Evolutionary conservation across 2,888 invertebrate species (phyloP).

Genomic region (Coelopa pilipes): DNA sequence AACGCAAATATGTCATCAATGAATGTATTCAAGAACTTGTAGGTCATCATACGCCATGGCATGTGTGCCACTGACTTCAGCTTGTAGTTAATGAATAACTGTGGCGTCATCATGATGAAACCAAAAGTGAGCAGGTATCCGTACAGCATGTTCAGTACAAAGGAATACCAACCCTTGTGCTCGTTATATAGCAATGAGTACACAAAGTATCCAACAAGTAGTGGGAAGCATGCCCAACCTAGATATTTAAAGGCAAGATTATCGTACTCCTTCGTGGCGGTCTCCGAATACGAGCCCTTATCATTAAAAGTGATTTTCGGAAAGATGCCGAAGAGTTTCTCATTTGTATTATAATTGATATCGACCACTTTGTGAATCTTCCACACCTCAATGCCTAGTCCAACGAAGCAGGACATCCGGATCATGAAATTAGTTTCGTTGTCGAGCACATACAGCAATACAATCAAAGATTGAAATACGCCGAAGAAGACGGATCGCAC

Average conservation of each 20-base stretch:
- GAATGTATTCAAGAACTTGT: conserved; percentile 99
- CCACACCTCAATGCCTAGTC: conserved; percentile 97
- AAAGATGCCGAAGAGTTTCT: conserved; percentile 79
- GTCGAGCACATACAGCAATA: conserved; percentile 95
- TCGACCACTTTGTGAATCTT: conserved; percentile 97
- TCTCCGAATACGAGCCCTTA: conserved; percentile 96
- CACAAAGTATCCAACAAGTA: conserved; percentile 90
- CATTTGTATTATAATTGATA: conserved; percentile 80
- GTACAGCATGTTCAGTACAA: conserved; percentile 94
- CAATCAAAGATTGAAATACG: conserved; percentile 96
- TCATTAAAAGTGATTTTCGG: conserved; percentile 87
- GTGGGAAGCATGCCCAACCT: conserved; percentile 95
- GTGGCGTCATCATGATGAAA: conserved; percentile 99
- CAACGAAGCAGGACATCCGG: conserved; percentile 92
- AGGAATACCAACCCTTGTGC: conserved; percentile 99
- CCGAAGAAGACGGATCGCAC: conserved; percentile 98
- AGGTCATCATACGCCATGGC: conserved; percentile 99
- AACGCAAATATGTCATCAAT: conserved; percentile 99
- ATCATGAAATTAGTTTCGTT: conserved; percentile 99
- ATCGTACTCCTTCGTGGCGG: conserved; percentile 94
- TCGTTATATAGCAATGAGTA: conserved; percentile 96
- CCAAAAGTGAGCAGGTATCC: conserved; percentile 98
- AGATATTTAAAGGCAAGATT: conserved; percentile 95
- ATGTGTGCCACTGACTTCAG: conserved; percentile 98
- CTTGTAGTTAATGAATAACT: conserved; percentile 99